Base-by-base conservation (phyloP, 1,140 invertebrate species). In the Solenopsis invicta region DNA sequence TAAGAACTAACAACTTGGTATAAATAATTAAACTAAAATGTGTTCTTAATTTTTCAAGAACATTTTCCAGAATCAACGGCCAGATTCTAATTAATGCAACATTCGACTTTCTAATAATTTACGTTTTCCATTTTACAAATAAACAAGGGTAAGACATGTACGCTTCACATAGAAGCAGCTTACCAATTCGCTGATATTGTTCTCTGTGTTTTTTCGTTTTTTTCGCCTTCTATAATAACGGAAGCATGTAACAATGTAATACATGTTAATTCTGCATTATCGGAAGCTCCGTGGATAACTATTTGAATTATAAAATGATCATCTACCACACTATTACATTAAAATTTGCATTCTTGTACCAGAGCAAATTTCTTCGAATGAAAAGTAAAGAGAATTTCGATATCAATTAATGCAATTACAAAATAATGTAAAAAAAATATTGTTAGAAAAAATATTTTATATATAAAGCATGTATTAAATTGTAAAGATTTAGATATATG, bases 121-220 rank as follows among this genome's bases (percentile, higher is more conserved):
- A 85, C 16, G 18, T 59, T 59, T 45, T 34, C 48, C 52, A 77
- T 21, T 86, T 62, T 75, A 78, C 24, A 77, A 85, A 56, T 34
- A 21, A 64, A 85, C 52, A 45, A 21, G 41, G 69, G 34, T 24
- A 72, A 74, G 41, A 59, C 59, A 82, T 29, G 16, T 74, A 67
- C 61, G 50, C 72, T 88, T 94, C 92, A 92, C 86, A 92, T 64
- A 92, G 91, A 94, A 95, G 94, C 94, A 95, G 94, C 97, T 97
- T 97, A 98, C 97, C 97, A 96, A 98, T 97, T 95, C 97, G 96
- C 95, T 98, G 97, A 96, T 98, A 98, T 94, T 97, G 96, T 95
- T 97, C 97, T 96, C 97, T 97, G 95, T 97, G 95, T 94, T 96
- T 97, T 96, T 96, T 96, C 94, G 96, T 96, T 95, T 96, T 97